phyloP scores from a whole-genome alignment of 2,113 vertebrate species.

The Cheilinus undulatus region DNA sequence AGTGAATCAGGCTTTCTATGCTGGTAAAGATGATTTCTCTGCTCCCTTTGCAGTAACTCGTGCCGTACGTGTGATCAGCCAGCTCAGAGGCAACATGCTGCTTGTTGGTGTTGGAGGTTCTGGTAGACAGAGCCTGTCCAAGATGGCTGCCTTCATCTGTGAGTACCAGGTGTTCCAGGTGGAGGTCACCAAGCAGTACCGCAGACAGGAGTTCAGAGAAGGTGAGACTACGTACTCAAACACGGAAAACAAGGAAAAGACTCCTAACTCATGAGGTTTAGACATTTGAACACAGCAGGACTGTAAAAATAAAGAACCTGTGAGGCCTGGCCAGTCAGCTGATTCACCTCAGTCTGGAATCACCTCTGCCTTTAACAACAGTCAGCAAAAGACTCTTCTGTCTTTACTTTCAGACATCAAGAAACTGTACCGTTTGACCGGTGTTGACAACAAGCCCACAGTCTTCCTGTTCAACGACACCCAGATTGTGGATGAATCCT shows the following conservation, averaged over 20 bases:
- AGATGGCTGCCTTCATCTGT: constrained; percentile 88
- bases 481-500: constrained; percentile 88
- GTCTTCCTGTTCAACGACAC: constrained; percentile 91
- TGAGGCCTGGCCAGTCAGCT: too few species aligned
- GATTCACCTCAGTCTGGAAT: background rate
- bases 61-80: constrained; percentile 89
- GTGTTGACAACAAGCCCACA: constrained; percentile 87
- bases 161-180: constrained; percentile 89
- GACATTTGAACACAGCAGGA: too few species aligned
- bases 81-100: constrained; percentile 91
- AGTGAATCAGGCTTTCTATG: too few species aligned
- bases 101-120: constrained; percentile 91
- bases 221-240: constrained; percentile 75
- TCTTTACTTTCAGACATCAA: constrained; percentile 85
- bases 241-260: too few species aligned
- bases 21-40: background rate
- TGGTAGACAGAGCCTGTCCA: constrained; percentile 89
- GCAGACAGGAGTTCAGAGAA: constrained; percentile 90
- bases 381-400: background rate
- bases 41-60: constrained; percentile 80
- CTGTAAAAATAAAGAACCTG: too few species aligned
- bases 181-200: constrained; percentile 90
- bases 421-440: constrained; percentile 86
- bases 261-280: too few species aligned
- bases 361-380: background rate